Evolutionary conservation across 37 sponge, comb jelly and placozoan genomes (phyloP), one percentile per base, ranked within the genome.

Genomic region (Beroe forskalii): DNA sequence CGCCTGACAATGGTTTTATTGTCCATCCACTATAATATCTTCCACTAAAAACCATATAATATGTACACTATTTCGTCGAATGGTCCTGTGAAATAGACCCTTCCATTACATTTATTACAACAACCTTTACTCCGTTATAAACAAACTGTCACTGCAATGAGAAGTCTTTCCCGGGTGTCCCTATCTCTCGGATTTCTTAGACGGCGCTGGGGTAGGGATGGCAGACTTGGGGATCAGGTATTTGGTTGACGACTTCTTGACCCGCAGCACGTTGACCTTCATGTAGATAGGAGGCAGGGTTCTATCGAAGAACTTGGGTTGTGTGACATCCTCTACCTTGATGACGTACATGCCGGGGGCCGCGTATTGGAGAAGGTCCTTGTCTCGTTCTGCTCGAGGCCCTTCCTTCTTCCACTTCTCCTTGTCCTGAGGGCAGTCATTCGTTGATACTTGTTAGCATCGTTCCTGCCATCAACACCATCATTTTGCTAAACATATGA

Each of bases 231-330:
- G 86, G 30, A 80, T 20, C 31, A 80, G 86, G 20, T 80, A 80
- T 48, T 80, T 80, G n/a, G 37, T 80, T 1, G 86, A 80, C n/a
- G 86, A 80, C 20, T 80, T 80, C 86, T 80, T 80, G 25, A 80
- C 35, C 55, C 40, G 28, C 27, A 44, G 86, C 1, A 80, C 35
- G 48, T 80, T 80, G 4, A 80, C 43, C 20, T 80, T 80, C 44
- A 80, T 41, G 86, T 24, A 80, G 44, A 80, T 80, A 9, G 86
- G 86, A 24, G 40, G 24, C 24, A 80, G 55, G 2, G 17, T 44
- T 35, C 55, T 41, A 23, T 27, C 86, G 42, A 80, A 80, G 86
- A 80, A 80, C 40, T 17, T 41, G 0, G 86, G 86, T 2, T 80
- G 24, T 80, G 86, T 80, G n/a, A 80, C 86, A 42, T 80, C 86